Evolutionary conservation across 2,888 invertebrate genomes (phyloP).

Genomic region (Caenorhabditis auriculariae): DNA sequence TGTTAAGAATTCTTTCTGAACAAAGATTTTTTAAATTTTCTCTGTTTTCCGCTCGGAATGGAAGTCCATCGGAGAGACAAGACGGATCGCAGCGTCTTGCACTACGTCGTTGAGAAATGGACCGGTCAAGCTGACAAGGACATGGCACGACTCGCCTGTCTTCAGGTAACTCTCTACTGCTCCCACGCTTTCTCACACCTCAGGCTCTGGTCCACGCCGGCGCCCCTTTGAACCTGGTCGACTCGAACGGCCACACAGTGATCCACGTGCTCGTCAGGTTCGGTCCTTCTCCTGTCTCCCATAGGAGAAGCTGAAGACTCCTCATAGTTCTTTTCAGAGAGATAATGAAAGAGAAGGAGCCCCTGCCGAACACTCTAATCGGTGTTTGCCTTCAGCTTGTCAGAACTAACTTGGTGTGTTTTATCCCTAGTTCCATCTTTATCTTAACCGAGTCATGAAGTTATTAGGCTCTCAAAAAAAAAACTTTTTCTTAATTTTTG

Average conservation of each 20-base stretch:
- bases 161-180: slow-evolving; percentile 14
- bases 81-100: slow-evolving; percentile 30
- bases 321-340: slow-evolving; percentile 6
- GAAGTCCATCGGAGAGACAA: slow-evolving; percentile 24
- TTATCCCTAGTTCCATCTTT: too few species aligned
- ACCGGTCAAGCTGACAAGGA: slow-evolving; percentile 32
- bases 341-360: slow-evolving; percentile 15
- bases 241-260: slow-evolving; percentile 28
- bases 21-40: too few species aligned
- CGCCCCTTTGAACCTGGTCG: slow-evolving; percentile 19
- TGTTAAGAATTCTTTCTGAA: too few species aligned
- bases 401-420: slow-evolving; percentile 17
- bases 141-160: slow-evolving; percentile 26
- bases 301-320: too few species aligned
- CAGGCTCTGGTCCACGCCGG: slow-evolving; percentile 27
- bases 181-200: too few species aligned
- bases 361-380: slow-evolving; percentile 3
- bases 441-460: too few species aligned
- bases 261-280: slow-evolving; percentile 21
- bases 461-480: too few species aligned
- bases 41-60: slow-evolving; percentile 11
- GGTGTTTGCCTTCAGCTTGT: slow-evolving; percentile 21
- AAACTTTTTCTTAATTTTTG: too few species aligned
- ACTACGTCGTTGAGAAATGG: slow-evolving; percentile 37
- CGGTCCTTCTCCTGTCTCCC: background rate